Conservation (phyloP, 2,888 invertebrate species). For the Leptopilina drosophilae region DNA sequence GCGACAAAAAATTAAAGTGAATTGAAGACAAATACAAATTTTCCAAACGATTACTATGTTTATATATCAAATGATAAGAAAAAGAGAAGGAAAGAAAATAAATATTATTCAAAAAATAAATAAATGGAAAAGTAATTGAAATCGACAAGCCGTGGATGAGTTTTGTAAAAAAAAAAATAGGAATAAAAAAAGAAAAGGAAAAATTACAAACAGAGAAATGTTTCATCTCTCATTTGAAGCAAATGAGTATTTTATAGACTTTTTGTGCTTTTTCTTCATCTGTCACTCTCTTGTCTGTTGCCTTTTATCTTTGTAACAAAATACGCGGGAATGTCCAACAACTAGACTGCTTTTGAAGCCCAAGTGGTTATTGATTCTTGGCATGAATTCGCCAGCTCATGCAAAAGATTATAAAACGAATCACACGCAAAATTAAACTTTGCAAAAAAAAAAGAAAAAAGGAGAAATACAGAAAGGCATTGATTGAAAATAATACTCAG, state of each 20-base stretch:
- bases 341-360: neutral
- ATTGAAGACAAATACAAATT: no score
- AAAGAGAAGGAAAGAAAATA: no score
- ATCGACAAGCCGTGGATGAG: neutral
- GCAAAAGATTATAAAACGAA: slow-evolving; percentile 24
- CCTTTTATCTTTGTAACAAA: slow-evolving; percentile 16
- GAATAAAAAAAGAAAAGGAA: neutral
- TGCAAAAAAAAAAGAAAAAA: slow-evolving; percentile 1
- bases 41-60: neutral
- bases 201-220: neutral
- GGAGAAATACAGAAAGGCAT: slow-evolving; percentile 12
- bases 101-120: no score
- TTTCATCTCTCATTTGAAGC: slow-evolving; percentile 2
- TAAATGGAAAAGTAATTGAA: neutral
- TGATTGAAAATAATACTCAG: neutral
- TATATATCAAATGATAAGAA: neutral
- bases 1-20: no score
- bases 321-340: slow-evolving; percentile 25
- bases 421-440: neutral
- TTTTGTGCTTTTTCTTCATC: slow-evolving; percentile 14
- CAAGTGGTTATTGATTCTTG: slow-evolving; percentile 29
- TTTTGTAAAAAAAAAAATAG: neutral
- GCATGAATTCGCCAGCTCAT: slow-evolving; percentile 8
- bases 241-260: neutral
- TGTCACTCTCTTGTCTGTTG: slow-evolving; percentile 10